Conservation (phyloP, 2,113 vertebrate genomes). For the Struthio camelus region DNA sequence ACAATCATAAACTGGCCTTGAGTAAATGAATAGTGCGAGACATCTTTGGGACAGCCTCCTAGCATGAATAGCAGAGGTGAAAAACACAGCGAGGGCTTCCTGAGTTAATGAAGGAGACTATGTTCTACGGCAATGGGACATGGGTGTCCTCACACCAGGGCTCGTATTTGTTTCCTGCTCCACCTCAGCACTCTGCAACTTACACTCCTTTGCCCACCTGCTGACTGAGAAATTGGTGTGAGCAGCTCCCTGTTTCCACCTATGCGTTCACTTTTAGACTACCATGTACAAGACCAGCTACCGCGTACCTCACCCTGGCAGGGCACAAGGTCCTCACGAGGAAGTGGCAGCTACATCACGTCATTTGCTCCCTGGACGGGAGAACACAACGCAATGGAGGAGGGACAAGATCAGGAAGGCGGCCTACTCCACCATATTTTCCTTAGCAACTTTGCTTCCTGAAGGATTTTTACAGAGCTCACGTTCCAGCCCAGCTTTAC, state of each 20-base stretch:
- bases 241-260: constrained; percentile 33
- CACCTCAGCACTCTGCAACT: constrained; percentile 37
- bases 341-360: background rate
- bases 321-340: background rate
- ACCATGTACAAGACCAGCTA: background rate
- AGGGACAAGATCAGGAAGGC: background rate
- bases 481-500: background rate
- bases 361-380: background rate
- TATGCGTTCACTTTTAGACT: constrained; percentile 32
- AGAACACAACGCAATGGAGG: background rate
- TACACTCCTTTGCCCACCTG: constrained; percentile 34
- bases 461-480: background rate
- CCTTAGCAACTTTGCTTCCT: background rate
- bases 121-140: background rate
- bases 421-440: background rate
- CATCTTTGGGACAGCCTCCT: background rate
- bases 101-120: background rate
- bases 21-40: background rate
- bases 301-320: background rate
- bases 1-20: background rate
- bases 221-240: constrained; percentile 43
- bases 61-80: background rate
- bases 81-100: background rate
- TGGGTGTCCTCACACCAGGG: background rate
- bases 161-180: constrained; percentile 42